Conservation (phyloP, 2,113 vertebrate species). For the Nothocercus nigrocapillus region DNA sequence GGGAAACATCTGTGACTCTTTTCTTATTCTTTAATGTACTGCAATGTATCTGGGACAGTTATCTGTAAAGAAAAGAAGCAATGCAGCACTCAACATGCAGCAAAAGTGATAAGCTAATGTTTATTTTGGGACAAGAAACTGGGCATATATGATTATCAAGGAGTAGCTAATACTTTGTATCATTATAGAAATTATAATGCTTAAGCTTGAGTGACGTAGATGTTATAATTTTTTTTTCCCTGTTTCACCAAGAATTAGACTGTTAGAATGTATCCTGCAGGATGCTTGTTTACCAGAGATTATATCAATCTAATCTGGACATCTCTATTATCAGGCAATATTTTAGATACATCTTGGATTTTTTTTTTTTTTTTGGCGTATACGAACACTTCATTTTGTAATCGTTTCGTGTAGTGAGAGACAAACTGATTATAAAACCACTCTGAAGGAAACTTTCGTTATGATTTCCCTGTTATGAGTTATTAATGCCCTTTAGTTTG, state of each 20-base stretch:
- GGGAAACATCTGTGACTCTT: background rate
- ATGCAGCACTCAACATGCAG: accelerated
- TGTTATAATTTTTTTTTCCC: background rate
- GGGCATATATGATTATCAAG: accelerated
- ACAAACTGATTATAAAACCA: background rate
- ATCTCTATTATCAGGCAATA: background rate
- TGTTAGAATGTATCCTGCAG: background rate
- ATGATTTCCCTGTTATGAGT: background rate
- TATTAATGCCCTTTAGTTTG: background rate
- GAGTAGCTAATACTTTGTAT: background rate
- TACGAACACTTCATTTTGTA: background rate
- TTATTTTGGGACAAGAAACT: background rate
- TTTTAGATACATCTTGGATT: background rate
- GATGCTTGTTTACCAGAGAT: background rate
- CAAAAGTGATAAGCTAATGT: accelerated
- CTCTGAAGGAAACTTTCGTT: conserved; percentile 50
- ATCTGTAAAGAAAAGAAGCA: background rate
- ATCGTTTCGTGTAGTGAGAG: background rate
- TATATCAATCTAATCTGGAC: background rate
- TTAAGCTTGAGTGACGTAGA: background rate
- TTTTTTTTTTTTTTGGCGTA: background rate
- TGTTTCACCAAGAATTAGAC: background rate
- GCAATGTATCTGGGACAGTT: background rate
- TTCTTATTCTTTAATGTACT: background rate
- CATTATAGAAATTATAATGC: background rate